Percentiles rank a stretch among this genome's conserved stretches.
Evolutionary conservation across 2,888 invertebrate species (phyloP).

Genomic region (Leptothorax acervorum): DNA sequence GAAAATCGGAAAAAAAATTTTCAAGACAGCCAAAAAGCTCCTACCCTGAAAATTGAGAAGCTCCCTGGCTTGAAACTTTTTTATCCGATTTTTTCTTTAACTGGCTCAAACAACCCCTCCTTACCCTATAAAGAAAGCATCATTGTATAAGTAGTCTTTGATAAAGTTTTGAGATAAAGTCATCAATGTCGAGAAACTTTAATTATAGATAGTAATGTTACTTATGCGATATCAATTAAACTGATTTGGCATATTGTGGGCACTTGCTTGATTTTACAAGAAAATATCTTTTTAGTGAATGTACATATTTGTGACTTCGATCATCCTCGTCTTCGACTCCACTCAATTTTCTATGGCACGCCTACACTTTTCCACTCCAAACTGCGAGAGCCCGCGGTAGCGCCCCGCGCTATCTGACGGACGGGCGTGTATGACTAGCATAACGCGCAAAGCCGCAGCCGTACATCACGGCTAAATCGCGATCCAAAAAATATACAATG

Average conservation of each 20-base stretch:
- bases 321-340: neutral
- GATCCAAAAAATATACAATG: constrained; percentile 85
- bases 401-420: constrained; percentile 65
- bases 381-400: constrained; percentile 67
- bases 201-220: neutral
- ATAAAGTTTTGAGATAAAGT: neutral
- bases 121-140: neutral
- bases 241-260: neutral
- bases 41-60: too few species aligned
- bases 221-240: neutral
- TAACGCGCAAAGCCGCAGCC: constrained; percentile 78
- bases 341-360: neutral
- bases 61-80: too few species aligned
- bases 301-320: neutral
- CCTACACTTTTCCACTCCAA: constrained; percentile 43
- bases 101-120: too few species aligned
- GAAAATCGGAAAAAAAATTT: too few species aligned
- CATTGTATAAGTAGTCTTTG: neutral
- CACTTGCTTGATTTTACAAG: neutral
- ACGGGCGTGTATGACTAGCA: constrained; percentile 74
- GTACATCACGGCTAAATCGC: constrained; percentile 84
- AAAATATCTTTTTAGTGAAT: neutral
- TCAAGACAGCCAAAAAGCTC: too few species aligned
- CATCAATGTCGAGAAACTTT: neutral
- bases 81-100: too few species aligned